Conservation (phyloP, 2,888 invertebrate species). For the Hybos culiciformis region DNA sequence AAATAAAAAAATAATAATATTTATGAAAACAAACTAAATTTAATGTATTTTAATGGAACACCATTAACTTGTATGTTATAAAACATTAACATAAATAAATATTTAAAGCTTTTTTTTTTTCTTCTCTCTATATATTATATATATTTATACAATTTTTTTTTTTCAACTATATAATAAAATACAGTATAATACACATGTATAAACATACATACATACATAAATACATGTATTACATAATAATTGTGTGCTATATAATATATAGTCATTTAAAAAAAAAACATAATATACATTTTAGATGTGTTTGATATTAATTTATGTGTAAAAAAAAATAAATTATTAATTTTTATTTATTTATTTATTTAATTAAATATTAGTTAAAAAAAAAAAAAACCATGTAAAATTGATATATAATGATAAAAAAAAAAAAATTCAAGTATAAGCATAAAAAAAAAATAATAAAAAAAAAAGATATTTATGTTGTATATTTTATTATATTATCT, state of each 20-base stretch:
- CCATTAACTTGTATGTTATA: too few relatives aligned
- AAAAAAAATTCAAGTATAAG: background rate
- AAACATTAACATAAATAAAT: too few relatives aligned
- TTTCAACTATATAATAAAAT: too few relatives aligned
- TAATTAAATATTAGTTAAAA: slow-evolving; percentile 13
- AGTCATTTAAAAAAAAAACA: background rate
- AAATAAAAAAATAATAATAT: background rate
- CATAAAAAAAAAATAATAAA: too few relatives aligned
- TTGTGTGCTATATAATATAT: background rate
- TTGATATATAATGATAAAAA: slow-evolving; percentile 6
- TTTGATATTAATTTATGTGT: background rate
- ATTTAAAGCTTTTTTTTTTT: too few relatives aligned
- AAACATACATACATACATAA: background rate
- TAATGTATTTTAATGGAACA: too few relatives aligned
- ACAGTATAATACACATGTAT: too few relatives aligned
- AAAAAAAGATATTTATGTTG: slow-evolving; percentile 1
- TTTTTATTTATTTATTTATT: slow-evolving; percentile 11
- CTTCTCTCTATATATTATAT: too few relatives aligned
- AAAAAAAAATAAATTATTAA: background rate
- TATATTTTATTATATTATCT: slow-evolving; percentile 2
- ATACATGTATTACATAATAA: background rate
- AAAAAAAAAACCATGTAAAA: background rate
- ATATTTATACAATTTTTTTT: background rate
- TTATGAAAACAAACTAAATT: too few relatives aligned
- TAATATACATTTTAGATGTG: background rate